Conservation (phyloP, 1,140 invertebrate species). For the Eurosta solidaginis region DNA sequence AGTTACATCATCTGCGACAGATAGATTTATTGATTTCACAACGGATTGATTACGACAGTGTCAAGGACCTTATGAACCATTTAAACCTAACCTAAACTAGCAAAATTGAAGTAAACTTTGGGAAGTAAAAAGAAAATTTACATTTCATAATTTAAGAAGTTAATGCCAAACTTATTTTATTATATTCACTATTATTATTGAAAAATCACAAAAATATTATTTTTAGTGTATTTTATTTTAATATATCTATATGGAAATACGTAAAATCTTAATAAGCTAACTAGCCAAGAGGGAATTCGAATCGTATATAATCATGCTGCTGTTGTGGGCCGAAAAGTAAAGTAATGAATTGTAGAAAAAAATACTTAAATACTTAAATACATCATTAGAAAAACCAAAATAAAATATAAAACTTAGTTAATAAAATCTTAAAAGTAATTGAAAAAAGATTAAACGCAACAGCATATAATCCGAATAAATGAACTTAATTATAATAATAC, state of each 20-base stretch:
- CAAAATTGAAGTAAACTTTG: no score
- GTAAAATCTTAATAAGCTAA: slow-evolving; percentile 13
- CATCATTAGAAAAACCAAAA: no score
- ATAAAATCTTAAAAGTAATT: no score
- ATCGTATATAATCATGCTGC: neutral
- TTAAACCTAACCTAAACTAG: no score
- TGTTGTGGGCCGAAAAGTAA: neutral
- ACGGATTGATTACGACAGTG: no score
- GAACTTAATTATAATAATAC: slow-evolving; percentile 13
- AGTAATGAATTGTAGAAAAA: neutral
- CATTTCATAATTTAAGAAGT: neutral
- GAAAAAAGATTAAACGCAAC: neutral
- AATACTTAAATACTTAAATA: neutral
- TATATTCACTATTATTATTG: slow-evolving; percentile 1
- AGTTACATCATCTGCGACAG: no score
- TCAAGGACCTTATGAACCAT: no score
- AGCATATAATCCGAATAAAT: neutral
- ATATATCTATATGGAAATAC: neutral
- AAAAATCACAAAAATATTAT: neutral
- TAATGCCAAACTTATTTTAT: neutral
- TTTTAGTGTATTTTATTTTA: neutral
- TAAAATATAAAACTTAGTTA: no score
- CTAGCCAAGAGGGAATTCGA: slow-evolving; percentile 6
- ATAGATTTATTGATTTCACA: no score
- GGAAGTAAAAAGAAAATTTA: neutral